A percentile compares a stretch with the other conserved stretches of the same genome.
phyloP scores from a whole-genome alignment of 2,888 invertebrate species.

The Drosophila borealis region DNA sequence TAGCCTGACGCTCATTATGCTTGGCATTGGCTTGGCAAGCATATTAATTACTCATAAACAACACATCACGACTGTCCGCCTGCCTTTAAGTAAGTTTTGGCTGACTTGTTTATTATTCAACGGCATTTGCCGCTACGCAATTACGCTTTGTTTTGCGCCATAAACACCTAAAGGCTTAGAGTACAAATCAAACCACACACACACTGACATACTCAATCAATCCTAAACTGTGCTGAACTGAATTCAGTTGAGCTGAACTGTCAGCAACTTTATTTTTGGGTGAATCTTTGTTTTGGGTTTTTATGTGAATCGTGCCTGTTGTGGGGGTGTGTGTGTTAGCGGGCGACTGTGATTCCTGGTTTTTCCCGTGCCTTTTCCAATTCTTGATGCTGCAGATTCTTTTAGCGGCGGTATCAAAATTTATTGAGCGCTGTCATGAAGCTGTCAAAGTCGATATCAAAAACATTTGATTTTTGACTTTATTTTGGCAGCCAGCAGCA shows the following conservation, averaged over 20 bases:
- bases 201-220: neutral
- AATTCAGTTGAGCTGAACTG: constrained; percentile 64
- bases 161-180: constrained; percentile 67
- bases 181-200: constrained; percentile 24
- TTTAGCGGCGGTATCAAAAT: constrained; percentile 77
- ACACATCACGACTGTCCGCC: constrained; percentile 5
- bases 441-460: constrained; percentile 82
- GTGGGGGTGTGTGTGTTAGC: constrained; percentile 6
- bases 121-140: constrained; percentile 61
- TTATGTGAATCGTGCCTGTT: constrained; percentile 44
- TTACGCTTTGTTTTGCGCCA: constrained; percentile 60
- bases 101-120: constrained; percentile 70
- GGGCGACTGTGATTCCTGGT: constrained; percentile 56
- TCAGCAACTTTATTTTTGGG: constrained; percentile 56
- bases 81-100: constrained; percentile 18
- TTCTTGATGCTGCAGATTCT: constrained; percentile 44
- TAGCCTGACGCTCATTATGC: constrained; percentile 49
- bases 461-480: constrained; percentile 82
- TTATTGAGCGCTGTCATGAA: constrained; percentile 83
- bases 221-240: constrained; percentile 20
- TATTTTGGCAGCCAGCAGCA: constrained; percentile 69
- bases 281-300: constrained; percentile 60
- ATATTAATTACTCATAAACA: constrained; percentile 75
- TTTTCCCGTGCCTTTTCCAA: constrained; percentile 54
- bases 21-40: constrained; percentile 47